Evolutionary conservation across 2,113 vertebrate species (phyloP).

Genomic region (Podarcis cretensis): DNA sequence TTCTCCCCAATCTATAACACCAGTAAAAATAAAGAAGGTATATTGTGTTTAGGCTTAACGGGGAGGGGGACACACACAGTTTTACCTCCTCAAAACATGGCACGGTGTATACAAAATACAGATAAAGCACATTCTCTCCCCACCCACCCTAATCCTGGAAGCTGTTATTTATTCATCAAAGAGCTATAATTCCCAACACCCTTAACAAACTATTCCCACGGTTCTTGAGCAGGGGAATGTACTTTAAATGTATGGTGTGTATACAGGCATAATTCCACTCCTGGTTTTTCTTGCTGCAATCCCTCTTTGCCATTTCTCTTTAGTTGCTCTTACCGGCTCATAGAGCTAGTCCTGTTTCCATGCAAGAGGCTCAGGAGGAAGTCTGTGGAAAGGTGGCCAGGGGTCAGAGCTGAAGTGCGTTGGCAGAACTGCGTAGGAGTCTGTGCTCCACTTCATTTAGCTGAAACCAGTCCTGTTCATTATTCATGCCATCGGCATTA

Average conservation of each 20-base stretch:
- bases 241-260: too few relatives aligned
- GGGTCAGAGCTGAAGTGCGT: background rate
- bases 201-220: too few relatives aligned
- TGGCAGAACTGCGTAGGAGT: fast-evolving
- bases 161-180: too few relatives aligned
- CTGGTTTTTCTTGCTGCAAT: background rate
- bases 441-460: background rate
- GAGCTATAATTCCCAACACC: too few relatives aligned
- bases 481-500: background rate
- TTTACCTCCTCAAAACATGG: fast-evolving
- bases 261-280: background rate
- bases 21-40: background rate
- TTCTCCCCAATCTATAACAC: too few relatives aligned
- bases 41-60: too few relatives aligned
- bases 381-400: fast-evolving
- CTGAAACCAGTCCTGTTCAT: background rate
- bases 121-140: too few relatives aligned
- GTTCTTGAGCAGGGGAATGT: too few relatives aligned
- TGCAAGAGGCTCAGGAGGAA: background rate
- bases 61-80: background rate
- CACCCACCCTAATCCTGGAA: too few relatives aligned
- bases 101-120: too few relatives aligned
- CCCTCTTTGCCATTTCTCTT: background rate
- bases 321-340: background rate
- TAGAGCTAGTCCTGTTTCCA: background rate